phyloP scores from a whole-genome alignment of 2,113 vertebrate genomes.

The Callochromis pleurospilus region DNA sequence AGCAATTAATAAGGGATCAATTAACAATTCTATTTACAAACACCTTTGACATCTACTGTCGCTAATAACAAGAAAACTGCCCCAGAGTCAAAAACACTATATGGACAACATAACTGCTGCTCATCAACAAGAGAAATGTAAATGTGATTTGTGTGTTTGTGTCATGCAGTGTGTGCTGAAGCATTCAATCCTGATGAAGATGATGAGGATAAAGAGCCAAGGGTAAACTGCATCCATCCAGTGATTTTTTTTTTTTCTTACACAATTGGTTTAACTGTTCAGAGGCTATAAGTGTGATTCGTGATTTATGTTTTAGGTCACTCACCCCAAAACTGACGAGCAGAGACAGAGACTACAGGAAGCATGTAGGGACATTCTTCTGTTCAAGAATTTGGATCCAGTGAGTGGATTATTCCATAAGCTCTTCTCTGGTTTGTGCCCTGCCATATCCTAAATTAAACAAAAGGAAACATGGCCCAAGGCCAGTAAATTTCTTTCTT shows the following conservation, averaged over 20 bases:
- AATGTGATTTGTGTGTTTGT: conserved; percentile 1
- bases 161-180: conserved; percentile 90
- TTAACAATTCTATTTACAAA: not conserved
- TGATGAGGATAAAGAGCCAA: conserved; percentile 89
- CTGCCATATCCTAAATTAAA: conserved; percentile 1
- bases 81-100: not conserved
- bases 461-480: not conserved
- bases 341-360: conserved; percentile 96
- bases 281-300: not conserved
- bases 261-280: not conserved
- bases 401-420: conserved; percentile 71
- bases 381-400: conserved; percentile 95
- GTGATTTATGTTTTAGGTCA: conserved; percentile 75
- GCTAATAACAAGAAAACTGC: not conserved
- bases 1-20: not conserved
- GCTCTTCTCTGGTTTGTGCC: not conserved
- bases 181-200: conserved; percentile 98
- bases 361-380: conserved; percentile 93
- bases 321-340: conserved; percentile 96
- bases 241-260: not conserved
- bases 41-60: not conserved
- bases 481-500: not conserved
- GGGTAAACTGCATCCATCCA: conserved; percentile 72
- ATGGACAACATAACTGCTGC: not conserved
- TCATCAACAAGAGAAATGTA: not conserved